Conservation (phyloP, 1,140 invertebrate genomes). For the Pogonus chalceus region DNA sequence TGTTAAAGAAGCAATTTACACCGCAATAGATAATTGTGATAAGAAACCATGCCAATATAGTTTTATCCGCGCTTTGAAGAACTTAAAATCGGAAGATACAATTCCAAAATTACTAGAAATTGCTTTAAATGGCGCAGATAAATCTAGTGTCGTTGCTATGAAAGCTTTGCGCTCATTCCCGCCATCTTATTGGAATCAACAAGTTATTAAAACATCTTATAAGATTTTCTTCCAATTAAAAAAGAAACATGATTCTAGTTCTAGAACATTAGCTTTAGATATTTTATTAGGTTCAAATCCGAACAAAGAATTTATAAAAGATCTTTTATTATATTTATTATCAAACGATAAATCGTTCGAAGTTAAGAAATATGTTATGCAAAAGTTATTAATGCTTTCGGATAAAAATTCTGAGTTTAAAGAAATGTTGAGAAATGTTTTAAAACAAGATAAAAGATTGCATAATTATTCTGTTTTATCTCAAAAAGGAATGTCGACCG, state of each 20-base stretch:
- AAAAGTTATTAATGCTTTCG: conserved; percentile 50
- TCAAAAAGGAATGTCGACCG: conserved; percentile 60
- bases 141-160: conserved; percentile 51
- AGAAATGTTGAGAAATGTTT: conserved; percentile 32
- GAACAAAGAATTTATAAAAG: conserved; percentile 39
- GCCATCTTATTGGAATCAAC: conserved; percentile 34
- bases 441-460: conserved; percentile 35
- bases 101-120: conserved; percentile 47
- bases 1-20: conserved; percentile 39
- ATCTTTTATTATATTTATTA: conserved; percentile 45
- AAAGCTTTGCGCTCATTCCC: conserved; percentile 50
- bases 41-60: conserved; percentile 45
- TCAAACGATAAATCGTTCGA: conserved; percentile 48
- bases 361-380: conserved; percentile 54
- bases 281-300: conserved; percentile 52
- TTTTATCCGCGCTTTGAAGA: conserved; percentile 56
- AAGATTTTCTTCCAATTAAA: conserved; percentile 55
- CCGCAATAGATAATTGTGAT: conserved; percentile 43
- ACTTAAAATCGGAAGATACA: conserved; percentile 46
- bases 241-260: conserved; percentile 55
- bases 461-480: conserved; percentile 58
- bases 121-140: conserved; percentile 38
- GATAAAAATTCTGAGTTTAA: conserved; percentile 40
- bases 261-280: conserved; percentile 59
- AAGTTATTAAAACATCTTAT: conserved; percentile 39